Evolutionary conservation across 2,888 invertebrate genomes (phyloP), one percentile per base, ranked within the genome.

Genomic region (Noctua comes): DNA sequence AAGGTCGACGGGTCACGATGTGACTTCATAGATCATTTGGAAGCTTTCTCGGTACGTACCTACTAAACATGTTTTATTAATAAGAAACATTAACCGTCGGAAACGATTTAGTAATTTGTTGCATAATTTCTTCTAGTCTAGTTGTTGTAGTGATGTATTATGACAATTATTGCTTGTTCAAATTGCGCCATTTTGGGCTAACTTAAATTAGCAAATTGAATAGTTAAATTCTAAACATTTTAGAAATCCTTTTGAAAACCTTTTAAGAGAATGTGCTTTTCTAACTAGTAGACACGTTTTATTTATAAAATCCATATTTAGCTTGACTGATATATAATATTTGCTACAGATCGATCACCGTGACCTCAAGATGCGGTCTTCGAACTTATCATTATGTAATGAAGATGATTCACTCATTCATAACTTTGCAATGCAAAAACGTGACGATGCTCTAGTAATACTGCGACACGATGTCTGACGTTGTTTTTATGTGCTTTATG

Each of bases 1-100:
- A 93, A 95, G 95, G 95, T 93, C 93, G 91, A 91, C 95, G 91
- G 94, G 95, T 95, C 94, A 93, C 90, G 91, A 90, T 90, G 91
- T 89, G 84, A 83, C 90, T 87, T 83, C 80, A 86, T 83, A 88
- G 84, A 85, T 85, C 84, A 87, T 84, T 84, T 85, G 40, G 84
- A 83, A 83, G 87, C 88, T 88, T 88, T 88, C 88, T 86, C 86
- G 31, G 68, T 77, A 68, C 74, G 48, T 65, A 85, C 73, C 46
- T 51, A 78, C 87, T 73, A 84, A 85, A 85, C 84, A 66, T 66
- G 87, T 84, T 84, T 51, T 87, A 84, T 79, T 83, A 76, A 84
- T 72, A 77, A 75, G 74, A 80, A 68, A 74, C 68, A 72, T 84
- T 79, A 65, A 51, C 75, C 68, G 68, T 77, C 79, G 76, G 73